phyloP scores from a whole-genome alignment of 2,113 vertebrate genomes.

The Cephalopholis sonnerati region DNA sequence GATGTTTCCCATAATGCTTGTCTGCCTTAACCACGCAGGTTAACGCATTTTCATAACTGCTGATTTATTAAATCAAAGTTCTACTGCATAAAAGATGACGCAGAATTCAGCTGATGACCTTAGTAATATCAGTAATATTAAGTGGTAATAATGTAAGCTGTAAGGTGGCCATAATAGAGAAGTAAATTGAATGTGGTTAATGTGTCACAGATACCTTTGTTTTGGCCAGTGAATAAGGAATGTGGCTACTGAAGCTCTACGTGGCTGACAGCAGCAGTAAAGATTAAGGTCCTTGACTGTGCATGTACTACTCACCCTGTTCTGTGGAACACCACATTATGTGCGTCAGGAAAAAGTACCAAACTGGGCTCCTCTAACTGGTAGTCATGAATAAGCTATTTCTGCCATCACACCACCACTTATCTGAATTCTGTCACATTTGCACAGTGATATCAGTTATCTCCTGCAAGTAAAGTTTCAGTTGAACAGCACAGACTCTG shows the following conservation, averaged over 20 bases:
- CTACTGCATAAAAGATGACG: too few relatives aligned
- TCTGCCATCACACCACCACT: slow-evolving; percentile 47
- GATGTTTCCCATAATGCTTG: too few relatives aligned
- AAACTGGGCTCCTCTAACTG: slow-evolving; percentile 23
- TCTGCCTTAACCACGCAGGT: too few relatives aligned
- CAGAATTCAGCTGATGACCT: too few relatives aligned
- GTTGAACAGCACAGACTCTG: slow-evolving; percentile 47
- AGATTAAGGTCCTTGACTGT: slow-evolving; percentile 34
- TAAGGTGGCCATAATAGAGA: background rate
- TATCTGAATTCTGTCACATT: slow-evolving; percentile 61
- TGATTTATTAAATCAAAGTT: too few relatives aligned
- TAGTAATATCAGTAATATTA: too few relatives aligned
- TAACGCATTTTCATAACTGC: too few relatives aligned
- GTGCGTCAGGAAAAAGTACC: slow-evolving; percentile 20
- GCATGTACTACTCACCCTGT: slow-evolving; percentile 13
- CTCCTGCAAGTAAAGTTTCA: slow-evolving; percentile 57
- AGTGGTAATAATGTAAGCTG: background rate
- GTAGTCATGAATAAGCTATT: slow-evolving; percentile 51
- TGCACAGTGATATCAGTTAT: slow-evolving; percentile 49
- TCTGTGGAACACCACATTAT: slow-evolving; percentile 20
- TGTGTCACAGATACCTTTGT: background rate
- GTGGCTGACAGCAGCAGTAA: slow-evolving; percentile 12
- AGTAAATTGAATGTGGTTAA: slow-evolving; percentile 8
- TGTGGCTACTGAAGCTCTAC: slow-evolving; percentile 1
- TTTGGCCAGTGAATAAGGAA: slow-evolving; percentile 10